Conservation (phyloP, 1,140 invertebrate genomes). For the Drosophila sulfurigaster region DNA sequence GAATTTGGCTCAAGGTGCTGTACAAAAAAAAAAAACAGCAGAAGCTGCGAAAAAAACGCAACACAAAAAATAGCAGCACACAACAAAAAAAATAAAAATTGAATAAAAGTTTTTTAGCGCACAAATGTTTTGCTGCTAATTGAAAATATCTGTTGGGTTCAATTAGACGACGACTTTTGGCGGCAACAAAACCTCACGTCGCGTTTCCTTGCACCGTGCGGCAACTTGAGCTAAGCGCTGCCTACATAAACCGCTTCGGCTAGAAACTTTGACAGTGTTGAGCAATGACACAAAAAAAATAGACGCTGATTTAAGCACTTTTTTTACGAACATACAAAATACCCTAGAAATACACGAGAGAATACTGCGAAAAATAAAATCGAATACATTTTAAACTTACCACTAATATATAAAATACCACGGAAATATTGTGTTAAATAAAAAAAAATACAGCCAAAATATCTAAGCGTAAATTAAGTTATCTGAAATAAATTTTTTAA, state of each 20-base stretch:
- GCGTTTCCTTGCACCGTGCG: slow-evolving; percentile 47
- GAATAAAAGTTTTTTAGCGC: slow-evolving; percentile 81
- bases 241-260: slow-evolving; percentile 24
- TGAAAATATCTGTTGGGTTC: slow-evolving; percentile 85
- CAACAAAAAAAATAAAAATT: slow-evolving; percentile 61
- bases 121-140: slow-evolving; percentile 85
- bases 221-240: slow-evolving; percentile 67
- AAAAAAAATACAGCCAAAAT: too few species aligned
- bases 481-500: too few species aligned
- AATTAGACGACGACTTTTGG: slow-evolving; percentile 75
- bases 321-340: slow-evolving; percentile 54
- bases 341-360: not conserved
- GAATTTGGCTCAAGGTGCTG: slow-evolving; percentile 75
- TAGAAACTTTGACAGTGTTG: slow-evolving; percentile 49
- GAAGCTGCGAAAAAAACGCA: slow-evolving; percentile 1
- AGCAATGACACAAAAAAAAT: slow-evolving; percentile 17
- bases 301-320: slow-evolving; percentile 65
- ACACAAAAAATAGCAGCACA: slow-evolving; percentile 25
- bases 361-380: too few species aligned
- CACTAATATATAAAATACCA: too few species aligned
- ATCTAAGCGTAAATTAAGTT: too few species aligned
- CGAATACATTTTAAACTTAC: too few species aligned
- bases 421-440: too few species aligned
- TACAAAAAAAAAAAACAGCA: slow-evolving; percentile 11
- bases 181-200: slow-evolving; percentile 9